Conservation (phyloP, 2,797 vertebrate genomes). For the Silurus aristotelis region DNA sequence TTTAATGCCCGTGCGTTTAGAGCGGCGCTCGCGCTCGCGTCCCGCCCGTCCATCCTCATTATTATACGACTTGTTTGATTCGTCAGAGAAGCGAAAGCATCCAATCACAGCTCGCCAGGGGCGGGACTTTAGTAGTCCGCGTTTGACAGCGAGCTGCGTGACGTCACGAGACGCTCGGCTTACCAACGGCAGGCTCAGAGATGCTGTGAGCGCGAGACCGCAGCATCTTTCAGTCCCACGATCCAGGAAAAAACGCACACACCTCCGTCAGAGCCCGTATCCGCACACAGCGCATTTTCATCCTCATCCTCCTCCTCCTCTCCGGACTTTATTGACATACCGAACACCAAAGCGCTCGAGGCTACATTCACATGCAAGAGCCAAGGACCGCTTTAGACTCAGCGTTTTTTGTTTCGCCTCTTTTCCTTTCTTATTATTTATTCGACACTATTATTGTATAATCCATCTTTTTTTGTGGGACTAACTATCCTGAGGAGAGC, state of each 20-base stretch:
- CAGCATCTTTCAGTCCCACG: conserved; percentile 79
- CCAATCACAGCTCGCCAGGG: conserved; percentile 64
- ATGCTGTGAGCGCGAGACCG: conserved; percentile 80
- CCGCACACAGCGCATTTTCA: conserved; percentile 38
- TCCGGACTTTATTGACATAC: conserved; percentile 58
- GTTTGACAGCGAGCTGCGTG: conserved; percentile 64
- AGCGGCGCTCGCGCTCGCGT: neutral
- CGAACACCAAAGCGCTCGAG: conserved; percentile 52
- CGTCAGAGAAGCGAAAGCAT: conserved; percentile 43
- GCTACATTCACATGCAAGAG: conserved; percentile 59
- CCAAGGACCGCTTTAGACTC: conserved; percentile 61
- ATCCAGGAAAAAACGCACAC: conserved; percentile 54
- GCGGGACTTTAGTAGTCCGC: conserved; percentile 44
- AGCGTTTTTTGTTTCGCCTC: conserved; percentile 58
- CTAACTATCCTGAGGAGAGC: conserved; percentile 63
- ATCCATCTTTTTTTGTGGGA: conserved; percentile 43
- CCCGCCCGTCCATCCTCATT: conserved; percentile 53
- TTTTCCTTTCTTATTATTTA: conserved; percentile 52
- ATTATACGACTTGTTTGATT: conserved; percentile 65
- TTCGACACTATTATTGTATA: conserved; percentile 57
- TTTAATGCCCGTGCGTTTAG: conserved; percentile 17
- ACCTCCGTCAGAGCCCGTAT: conserved; percentile 64
- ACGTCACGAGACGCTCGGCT: conserved; percentile 76
- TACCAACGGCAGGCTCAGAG: conserved; percentile 74
- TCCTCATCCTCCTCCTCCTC: conserved; percentile 39